Evolutionary conservation across 2,888 invertebrate species (phyloP).

Genomic region (Yponomeuta sedellus): DNA sequence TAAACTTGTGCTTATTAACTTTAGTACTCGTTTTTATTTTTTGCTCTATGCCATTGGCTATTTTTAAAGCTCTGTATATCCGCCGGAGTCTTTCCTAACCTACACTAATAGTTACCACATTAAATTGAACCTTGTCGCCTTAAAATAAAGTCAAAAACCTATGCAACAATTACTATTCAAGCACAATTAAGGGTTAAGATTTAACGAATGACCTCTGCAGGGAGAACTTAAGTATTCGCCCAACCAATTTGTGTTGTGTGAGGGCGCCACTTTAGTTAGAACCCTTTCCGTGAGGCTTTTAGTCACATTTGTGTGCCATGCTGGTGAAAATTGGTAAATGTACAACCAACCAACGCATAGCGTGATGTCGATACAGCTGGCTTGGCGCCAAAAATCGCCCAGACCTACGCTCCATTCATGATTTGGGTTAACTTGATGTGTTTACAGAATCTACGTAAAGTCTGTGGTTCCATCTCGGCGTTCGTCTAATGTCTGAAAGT

Average conservation of each 20-base stretch:
- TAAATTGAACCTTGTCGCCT: too few species aligned
- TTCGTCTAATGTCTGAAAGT: background rate
- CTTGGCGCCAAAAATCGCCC: slow-evolving; percentile 20
- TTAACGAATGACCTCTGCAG: background rate
- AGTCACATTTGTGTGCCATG: background rate
- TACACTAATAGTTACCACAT: too few species aligned
- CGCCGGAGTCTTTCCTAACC: background rate
- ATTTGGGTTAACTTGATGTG: slow-evolving; percentile 12
- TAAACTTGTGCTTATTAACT: slow-evolving; percentile 21
- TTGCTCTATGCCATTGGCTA: background rate
- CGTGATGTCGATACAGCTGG: background rate
- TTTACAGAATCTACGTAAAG: slow-evolving; percentile 3
- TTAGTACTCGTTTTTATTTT: background rate
- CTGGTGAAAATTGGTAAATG: background rate
- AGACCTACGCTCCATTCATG: slow-evolving; percentile 12
- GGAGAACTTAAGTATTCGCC: background rate
- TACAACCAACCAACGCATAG: background rate
- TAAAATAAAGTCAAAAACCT: too few species aligned
- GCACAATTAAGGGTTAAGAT: too few species aligned
- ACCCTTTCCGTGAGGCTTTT: background rate
- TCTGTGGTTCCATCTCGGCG: background rate
- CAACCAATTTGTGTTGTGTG: background rate
- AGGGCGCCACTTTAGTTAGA: background rate
- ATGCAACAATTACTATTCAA: too few species aligned
- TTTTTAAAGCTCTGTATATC: background rate